phyloP scores from a whole-genome alignment of 2,797 vertebrate genomes.

The Hippocampus kuda region DNA sequence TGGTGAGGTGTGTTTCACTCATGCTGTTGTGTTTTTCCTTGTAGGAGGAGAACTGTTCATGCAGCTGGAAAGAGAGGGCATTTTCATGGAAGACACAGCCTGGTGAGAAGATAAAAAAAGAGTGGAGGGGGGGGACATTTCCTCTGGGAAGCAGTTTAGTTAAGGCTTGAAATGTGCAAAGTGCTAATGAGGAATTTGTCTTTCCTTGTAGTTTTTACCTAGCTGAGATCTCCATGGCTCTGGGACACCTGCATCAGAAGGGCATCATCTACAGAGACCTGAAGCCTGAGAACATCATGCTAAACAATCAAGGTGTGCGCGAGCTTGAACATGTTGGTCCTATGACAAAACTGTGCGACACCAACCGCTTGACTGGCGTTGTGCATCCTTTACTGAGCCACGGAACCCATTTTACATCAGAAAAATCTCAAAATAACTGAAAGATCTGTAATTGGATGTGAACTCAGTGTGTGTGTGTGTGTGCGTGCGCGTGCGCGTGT shows the following conservation, averaged over 20 bases:
- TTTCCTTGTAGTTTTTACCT: slow-evolving; percentile 86
- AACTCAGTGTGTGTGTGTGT: background rate
- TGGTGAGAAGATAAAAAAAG: slow-evolving; percentile 70
- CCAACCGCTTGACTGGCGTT: background rate
- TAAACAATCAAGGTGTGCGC: slow-evolving; percentile 87
- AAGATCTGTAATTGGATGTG: background rate
- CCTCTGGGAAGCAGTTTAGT: background rate
- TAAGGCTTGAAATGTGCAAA: background rate
- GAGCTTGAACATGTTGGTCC: background rate
- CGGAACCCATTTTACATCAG: background rate
- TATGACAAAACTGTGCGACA: background rate
- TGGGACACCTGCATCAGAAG: slow-evolving; percentile 98
- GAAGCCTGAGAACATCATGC: slow-evolving; percentile 99
- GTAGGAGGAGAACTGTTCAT: slow-evolving; percentile 98
- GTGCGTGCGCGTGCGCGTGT: too few relatives aligned
- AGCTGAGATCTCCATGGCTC: slow-evolving; percentile 99
- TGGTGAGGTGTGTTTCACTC: background rate
- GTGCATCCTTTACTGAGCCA: background rate
- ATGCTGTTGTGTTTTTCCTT: slow-evolving; percentile 13
- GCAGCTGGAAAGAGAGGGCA: slow-evolving; percentile 98
- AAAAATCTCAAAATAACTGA: background rate
- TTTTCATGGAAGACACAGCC: slow-evolving; percentile 99
- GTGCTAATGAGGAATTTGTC: background rate
- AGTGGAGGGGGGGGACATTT: too few relatives aligned
- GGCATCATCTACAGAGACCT: slow-evolving; percentile 99